Evolutionary conservation across 2,113 vertebrate genomes (phyloP).

Genomic region (Spea bombifrons): DNA sequence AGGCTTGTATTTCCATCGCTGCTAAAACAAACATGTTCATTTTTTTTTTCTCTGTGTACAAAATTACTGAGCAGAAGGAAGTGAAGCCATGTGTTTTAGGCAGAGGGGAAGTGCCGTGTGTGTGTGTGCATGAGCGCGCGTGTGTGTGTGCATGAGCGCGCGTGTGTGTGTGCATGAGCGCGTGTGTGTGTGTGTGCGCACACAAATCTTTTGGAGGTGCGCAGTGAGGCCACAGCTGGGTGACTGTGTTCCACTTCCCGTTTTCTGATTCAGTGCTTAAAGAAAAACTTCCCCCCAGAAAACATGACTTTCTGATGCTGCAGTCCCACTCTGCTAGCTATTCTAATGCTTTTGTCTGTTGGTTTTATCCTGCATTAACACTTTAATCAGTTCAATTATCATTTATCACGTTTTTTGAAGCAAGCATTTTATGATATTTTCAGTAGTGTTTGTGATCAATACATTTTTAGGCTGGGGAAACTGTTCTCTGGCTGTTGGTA

Average conservation of each 20-base stretch:
- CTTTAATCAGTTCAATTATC: too few relatives aligned
- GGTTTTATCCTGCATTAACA: too few relatives aligned
- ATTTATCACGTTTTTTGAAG: too few relatives aligned
- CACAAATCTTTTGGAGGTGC: conserved; percentile 10
- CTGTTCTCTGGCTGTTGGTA: too few relatives aligned
- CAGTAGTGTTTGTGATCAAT: too few relatives aligned
- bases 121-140: conserved; percentile 32
- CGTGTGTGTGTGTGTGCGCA: neutral
- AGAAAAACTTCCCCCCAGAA: neutral
- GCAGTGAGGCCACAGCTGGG: conserved; percentile 56
- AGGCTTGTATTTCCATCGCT: neutral
- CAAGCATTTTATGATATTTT: too few relatives aligned
- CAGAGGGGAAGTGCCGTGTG: conserved; percentile 60
- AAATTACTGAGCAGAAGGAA: conserved; percentile 17
- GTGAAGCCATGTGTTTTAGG: conserved; percentile 12
- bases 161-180: conserved; percentile 41
- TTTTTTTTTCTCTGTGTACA: neutral
- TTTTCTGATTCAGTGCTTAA: conserved; percentile 49
- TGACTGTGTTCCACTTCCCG: conserved; percentile 66
- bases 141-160: too few relatives aligned
- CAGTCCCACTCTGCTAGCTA: neutral
- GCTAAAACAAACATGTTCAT: neutral
- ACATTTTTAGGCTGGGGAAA: too few relatives aligned
- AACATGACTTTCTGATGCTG: neutral
- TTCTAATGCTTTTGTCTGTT: too few relatives aligned